A percentile compares a stretch with the other conserved stretches of the same genome.
Evolutionary conservation across 2,113 vertebrate species (phyloP).

Genomic region (Serinus canaria): DNA sequence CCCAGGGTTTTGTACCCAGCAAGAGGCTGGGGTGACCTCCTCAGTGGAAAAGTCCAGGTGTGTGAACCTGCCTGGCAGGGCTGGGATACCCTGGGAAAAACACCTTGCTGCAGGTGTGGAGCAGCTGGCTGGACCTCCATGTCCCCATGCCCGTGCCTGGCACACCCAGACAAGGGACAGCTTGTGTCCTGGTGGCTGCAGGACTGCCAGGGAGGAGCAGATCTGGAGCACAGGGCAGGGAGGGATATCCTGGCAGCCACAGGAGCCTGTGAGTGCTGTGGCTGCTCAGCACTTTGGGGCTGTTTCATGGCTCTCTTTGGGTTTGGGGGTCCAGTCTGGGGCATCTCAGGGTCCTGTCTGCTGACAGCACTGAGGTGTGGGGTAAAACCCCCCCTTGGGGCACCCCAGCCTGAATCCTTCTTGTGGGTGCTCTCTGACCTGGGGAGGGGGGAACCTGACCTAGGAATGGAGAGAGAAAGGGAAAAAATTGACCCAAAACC

Average conservation of each 20-base stretch:
- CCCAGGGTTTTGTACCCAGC: background rate
- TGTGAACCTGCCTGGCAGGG: background rate
- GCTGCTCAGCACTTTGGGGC: accelerated
- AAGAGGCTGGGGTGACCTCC: background rate
- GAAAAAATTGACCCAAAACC: background rate
- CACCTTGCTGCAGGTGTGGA: accelerated
- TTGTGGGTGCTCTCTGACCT: background rate
- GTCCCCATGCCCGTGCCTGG: background rate
- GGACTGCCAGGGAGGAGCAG: background rate
- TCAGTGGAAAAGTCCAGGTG: background rate
- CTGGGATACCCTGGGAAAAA: background rate
- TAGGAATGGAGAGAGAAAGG: background rate
- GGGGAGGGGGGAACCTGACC: background rate
- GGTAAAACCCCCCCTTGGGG: background rate
- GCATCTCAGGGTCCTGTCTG: background rate
- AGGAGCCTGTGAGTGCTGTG: background rate
- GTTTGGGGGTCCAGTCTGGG: background rate
- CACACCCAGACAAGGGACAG: background rate
- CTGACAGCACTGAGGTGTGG: background rate
- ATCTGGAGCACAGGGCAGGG: background rate
- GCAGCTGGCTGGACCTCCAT: background rate
- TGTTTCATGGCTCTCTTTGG: background rate
- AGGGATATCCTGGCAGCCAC: background rate
- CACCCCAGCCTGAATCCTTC: background rate
- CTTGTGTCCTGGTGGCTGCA: background rate